phyloP scores from a whole-genome alignment of 2,113 vertebrate genomes.

The Trichechus manatus region DNA sequence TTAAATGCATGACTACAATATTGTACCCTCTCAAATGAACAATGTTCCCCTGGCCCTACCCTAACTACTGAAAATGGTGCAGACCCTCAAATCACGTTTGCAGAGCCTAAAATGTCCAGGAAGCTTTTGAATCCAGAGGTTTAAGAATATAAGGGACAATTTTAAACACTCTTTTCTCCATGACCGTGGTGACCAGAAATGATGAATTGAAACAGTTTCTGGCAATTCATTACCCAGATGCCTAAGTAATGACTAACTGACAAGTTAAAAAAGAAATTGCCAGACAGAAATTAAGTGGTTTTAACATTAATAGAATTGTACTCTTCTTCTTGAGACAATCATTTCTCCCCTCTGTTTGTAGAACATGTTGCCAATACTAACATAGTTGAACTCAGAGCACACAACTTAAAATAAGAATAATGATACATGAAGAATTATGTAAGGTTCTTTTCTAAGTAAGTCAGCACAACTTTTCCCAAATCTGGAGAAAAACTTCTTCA shows the following conservation, averaged over 20 bases:
- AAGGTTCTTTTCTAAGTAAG: constrained; percentile 34
- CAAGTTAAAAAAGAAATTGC: constrained; percentile 78
- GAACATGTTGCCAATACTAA: constrained; percentile 40
- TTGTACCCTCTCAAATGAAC: constrained; percentile 72
- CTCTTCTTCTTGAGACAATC: constrained; percentile 67
- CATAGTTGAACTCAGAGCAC: neutral
- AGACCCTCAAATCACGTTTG: neutral
- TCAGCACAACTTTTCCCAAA: neutral
- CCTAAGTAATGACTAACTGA: constrained; percentile 79
- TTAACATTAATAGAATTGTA: constrained; percentile 72
- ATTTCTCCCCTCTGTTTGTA: constrained; percentile 44
- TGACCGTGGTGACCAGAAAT: constrained; percentile 51
- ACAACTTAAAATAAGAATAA: constrained; percentile 48
- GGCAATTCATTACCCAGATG: constrained; percentile 78
- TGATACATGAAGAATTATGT: neutral
- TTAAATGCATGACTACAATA: constrained; percentile 80
- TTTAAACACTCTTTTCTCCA: constrained; percentile 60
- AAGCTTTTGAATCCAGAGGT: constrained; percentile 69
- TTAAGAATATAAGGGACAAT: constrained; percentile 58
- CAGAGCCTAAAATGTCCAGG: neutral
- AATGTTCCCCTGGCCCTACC: neutral
- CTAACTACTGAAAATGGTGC: neutral
- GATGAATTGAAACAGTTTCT: constrained; percentile 51
- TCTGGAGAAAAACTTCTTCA: neutral
- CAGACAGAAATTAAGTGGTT: constrained; percentile 57